phyloP scores from a whole-genome alignment of 1,140 invertebrate species.

The Drosophila kohkoa region DNA sequence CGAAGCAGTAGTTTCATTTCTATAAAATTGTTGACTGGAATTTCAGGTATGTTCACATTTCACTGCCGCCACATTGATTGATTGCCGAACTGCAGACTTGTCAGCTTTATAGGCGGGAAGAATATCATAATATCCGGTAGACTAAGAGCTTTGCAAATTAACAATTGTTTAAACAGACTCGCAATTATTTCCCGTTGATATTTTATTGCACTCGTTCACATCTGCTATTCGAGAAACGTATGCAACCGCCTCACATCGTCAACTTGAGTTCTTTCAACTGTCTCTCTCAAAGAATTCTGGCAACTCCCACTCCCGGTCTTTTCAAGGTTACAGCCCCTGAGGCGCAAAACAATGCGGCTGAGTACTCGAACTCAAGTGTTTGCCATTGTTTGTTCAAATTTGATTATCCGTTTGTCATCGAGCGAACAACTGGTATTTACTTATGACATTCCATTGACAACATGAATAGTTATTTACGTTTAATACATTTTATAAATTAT shows the following conservation, averaged over 20 bases:
- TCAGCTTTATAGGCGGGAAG: slow-evolving; percentile 20
- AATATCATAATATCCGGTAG: background rate
- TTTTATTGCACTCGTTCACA: slow-evolving; percentile 2
- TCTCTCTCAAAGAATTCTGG: background rate
- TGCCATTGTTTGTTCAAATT: slow-evolving; percentile 6
- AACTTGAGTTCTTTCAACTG: slow-evolving; percentile 36
- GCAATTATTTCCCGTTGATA: slow-evolving; percentile 26
- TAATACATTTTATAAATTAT: too few species aligned
- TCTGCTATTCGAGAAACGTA: slow-evolving; percentile 1
- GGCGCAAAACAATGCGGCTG: background rate
- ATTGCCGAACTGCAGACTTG: background rate
- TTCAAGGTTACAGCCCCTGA: slow-evolving; percentile 16
- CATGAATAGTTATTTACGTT: too few species aligned
- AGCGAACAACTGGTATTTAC: background rate
- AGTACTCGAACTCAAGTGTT: background rate
- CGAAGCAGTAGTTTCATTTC: slow-evolving; percentile 30
- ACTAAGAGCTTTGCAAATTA: background rate
- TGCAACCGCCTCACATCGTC: too few species aligned
- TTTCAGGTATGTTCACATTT: background rate
- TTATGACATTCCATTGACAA: background rate
- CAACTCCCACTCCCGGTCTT: background rate
- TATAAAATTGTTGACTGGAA: background rate
- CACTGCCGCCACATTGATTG: background rate
- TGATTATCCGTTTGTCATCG: background rate
- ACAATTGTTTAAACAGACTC: slow-evolving; percentile 33